phyloP scores from a whole-genome alignment of 2,797 vertebrate genomes.

The Acanthurus tractus region DNA sequence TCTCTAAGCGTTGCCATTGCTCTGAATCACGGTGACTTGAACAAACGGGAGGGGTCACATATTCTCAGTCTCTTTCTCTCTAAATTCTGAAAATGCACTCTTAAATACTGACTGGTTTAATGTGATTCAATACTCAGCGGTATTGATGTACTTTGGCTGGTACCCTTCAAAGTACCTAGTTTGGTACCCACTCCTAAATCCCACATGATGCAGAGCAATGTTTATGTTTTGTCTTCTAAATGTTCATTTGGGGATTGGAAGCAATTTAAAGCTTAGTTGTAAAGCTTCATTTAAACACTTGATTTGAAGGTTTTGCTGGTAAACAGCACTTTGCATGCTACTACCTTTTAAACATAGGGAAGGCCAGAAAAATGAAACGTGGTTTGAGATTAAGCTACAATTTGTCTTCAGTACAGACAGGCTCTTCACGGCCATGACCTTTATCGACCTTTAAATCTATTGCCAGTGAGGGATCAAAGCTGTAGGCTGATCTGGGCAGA shows the following conservation, averaged over 20 bases:
- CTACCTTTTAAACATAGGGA: background rate
- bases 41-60: too few species aligned
- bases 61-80: too few species aligned
- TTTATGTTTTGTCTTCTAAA: background rate
- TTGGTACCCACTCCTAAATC: background rate
- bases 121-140: too few species aligned
- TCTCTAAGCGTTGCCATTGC: too few species aligned
- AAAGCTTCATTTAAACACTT: background rate
- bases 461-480: constrained; percentile 61
- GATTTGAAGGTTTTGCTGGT: constrained; percentile 7
- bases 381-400: constrained; percentile 18
- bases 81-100: too few species aligned
- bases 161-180: too few species aligned
- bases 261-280: fast-evolving
- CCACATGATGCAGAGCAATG: background rate
- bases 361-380: background rate
- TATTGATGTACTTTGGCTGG: too few species aligned
- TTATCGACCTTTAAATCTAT: constrained; percentile 65
- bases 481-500: constrained; percentile 42
- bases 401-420: constrained; percentile 54
- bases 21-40: too few species aligned
- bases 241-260: background rate
- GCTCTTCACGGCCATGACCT: constrained; percentile 43
- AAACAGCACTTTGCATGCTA: background rate
- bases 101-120: too few species aligned